These are phyloP conservation scores for Hipparchia semele DNA, from an alignment of 2,888 invertebrate genomes.

Conservation along the genomic window DNA sequence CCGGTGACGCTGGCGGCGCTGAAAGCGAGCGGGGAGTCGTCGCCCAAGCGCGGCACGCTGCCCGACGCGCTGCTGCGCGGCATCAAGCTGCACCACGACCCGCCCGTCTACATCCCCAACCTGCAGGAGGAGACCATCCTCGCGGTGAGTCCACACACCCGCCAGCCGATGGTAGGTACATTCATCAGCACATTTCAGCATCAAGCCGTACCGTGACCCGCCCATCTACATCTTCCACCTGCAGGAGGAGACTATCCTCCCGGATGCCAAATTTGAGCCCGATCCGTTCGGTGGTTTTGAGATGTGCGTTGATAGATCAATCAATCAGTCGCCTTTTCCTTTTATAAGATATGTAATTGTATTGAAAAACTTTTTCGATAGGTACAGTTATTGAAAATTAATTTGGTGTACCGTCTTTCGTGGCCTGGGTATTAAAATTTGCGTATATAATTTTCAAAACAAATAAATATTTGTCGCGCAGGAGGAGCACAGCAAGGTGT, in stretches of 20 bases:
- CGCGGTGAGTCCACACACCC: constrained; percentile 82
- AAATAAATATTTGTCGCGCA: constrained; percentile 53
- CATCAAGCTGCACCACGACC: constrained; percentile 75
- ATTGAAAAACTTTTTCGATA: no score
- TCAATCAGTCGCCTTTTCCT: no score
- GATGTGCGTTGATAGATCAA: no score
- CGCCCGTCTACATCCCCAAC: constrained; percentile 93
- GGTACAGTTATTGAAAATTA: no score
- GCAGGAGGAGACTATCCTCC: no score
- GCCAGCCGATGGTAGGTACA: constrained; percentile 41
- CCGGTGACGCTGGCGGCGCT: constrained; percentile 74
- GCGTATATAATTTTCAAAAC: background rate
- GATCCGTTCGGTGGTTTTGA: no score
- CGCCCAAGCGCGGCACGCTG: constrained; percentile 78
- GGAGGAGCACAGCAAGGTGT: constrained; percentile 97
- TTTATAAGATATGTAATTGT: no score
- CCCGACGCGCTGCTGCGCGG: constrained; percentile 77
- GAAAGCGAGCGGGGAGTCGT: constrained; percentile 85
- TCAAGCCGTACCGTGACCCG: constrained; percentile 66
- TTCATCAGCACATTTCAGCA: constrained; percentile 49
- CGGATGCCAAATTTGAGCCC: no score
- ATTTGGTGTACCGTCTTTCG: no score
- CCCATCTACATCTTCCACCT: no score
- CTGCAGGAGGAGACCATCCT: constrained; percentile 97
- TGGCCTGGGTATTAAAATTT: no score